phyloP scores from a whole-genome alignment of 2,797 vertebrate species.

The Chaenodraco wilsoni region DNA sequence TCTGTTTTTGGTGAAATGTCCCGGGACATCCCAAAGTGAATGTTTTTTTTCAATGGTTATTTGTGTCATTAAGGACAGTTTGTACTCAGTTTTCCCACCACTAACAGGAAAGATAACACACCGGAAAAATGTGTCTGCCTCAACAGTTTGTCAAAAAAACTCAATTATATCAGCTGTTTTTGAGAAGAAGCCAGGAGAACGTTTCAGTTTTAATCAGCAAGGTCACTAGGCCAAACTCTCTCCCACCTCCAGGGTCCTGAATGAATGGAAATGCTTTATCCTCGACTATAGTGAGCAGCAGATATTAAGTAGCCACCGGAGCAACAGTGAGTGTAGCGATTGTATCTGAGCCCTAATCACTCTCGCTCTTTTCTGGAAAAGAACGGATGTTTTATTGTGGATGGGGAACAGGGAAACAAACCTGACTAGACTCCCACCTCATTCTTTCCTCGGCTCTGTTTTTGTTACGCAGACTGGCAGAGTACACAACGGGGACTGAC shows the following conservation, averaged over 20 bases:
- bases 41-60: constrained; percentile 1
- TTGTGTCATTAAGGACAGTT: constrained; percentile 21
- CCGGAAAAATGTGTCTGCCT: constrained; percentile 27
- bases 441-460: constrained; percentile 69
- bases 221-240: constrained; percentile 39
- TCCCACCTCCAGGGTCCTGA: constrained; percentile 27
- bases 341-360: constrained; percentile 28
- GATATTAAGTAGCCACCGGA: constrained; percentile 18
- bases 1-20: constrained; percentile 33
- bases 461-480: constrained; percentile 56
- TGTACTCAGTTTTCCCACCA: constrained; percentile 40
- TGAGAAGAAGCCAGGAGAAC: constrained; percentile 28
- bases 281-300: background rate
- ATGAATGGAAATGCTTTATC: constrained; percentile 28
- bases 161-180: constrained; percentile 44
- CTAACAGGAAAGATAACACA: constrained; percentile 45
- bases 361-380: constrained; percentile 48
- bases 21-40: background rate
- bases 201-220: constrained; percentile 62
- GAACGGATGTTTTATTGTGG: constrained; percentile 58
- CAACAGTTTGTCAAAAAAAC: constrained; percentile 15
- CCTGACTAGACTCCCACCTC: constrained; percentile 50
- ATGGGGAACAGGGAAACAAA: constrained; percentile 33
- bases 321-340: constrained; percentile 15
- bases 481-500: constrained; percentile 57